Base-by-base conservation (phyloP, 2,888 invertebrate species). In the Acholoe squamosa region DNA sequence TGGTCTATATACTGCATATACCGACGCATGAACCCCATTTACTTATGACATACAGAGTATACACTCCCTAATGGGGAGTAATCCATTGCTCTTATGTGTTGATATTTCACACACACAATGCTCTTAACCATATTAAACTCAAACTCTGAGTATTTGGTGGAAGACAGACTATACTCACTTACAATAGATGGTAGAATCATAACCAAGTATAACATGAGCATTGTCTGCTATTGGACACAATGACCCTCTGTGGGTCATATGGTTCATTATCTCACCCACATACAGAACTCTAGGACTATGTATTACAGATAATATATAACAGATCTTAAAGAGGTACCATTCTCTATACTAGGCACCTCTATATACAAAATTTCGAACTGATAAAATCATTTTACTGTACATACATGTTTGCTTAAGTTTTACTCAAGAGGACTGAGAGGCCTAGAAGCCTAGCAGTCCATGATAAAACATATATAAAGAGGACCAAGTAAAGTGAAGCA, bases 121-220 rank as follows among this genome's bases (percentile, higher is more conserved):
- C 43, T 43, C 43, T 43, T 43, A 43, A 43, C 43, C 43, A 10
- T 43, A 71, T 14, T 71, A 5, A 71, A 71, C 71, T 71, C 71
- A 71, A 28, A 71, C 71, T n/a, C n/a, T 71, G 71, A 71, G 71
- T 71, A 71, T 71, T 71, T 28, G 25, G 28, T 71, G 71, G 71
- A 71, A 71, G 71, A 71, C 71, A 28, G 28, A 71, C 25, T 71
- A 71, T 71, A 28, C 31, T 71, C 25, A 28, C 1, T n/a, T 1
- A 22, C 5, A 7, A 71, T 25, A 71, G 5, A 71, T 71, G 19
- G n/a, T n/a, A 61, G 19, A 14, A 71, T 28, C 0, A 25, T 71
- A 71, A 71, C 5, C 71, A 71, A 5, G 31, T 61, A 19, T 3
- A 3, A 61, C 61, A n/a, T 61, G 61, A 61, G 19, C 14, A n/a